Conservation (phyloP, 2,888 invertebrate genomes). For the Drosophila anceps region DNA sequence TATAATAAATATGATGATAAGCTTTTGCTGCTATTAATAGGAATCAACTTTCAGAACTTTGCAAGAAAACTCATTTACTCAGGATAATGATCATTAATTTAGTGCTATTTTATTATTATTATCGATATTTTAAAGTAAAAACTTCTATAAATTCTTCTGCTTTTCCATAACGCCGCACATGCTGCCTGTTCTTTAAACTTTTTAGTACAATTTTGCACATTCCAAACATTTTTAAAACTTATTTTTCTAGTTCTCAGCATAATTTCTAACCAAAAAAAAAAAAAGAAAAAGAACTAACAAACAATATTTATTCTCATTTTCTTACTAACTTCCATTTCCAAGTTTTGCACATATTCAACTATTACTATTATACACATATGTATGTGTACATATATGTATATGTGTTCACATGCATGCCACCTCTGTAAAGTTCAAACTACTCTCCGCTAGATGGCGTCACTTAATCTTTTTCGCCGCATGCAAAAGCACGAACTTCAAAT, state of each 20-base stretch:
- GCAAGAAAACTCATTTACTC: too few relatives aligned
- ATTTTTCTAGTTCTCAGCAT: not conserved
- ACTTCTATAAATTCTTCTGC: too few relatives aligned
- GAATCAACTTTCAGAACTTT: too few relatives aligned
- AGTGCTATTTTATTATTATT: too few relatives aligned
- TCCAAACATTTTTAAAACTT: not conserved
- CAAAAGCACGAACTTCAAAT: conserved; percentile 46
- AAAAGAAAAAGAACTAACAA: not conserved
- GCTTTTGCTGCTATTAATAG: too few relatives aligned
- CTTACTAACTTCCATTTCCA: not conserved
- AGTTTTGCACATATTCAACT: conserved; percentile 3
- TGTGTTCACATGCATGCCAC: not conserved
- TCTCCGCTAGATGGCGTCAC: conserved; percentile 44
- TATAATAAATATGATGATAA: too few relatives aligned
- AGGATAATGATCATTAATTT: too few relatives aligned
- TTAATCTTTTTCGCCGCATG: conserved; percentile 49
- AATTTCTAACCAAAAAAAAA: not conserved
- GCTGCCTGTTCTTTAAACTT: not conserved
- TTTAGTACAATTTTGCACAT: not conserved
- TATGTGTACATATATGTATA: too few relatives aligned
- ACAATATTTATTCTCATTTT: not conserved
- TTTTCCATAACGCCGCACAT: too few relatives aligned
- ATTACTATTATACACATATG: not conserved
- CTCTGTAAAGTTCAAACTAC: not conserved
- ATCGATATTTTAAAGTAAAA: too few relatives aligned